These are phyloP conservation scores for Urophycis tenuis DNA, from an alignment of 2,797 vertebrate species.

Conservation along the genomic window DNA sequence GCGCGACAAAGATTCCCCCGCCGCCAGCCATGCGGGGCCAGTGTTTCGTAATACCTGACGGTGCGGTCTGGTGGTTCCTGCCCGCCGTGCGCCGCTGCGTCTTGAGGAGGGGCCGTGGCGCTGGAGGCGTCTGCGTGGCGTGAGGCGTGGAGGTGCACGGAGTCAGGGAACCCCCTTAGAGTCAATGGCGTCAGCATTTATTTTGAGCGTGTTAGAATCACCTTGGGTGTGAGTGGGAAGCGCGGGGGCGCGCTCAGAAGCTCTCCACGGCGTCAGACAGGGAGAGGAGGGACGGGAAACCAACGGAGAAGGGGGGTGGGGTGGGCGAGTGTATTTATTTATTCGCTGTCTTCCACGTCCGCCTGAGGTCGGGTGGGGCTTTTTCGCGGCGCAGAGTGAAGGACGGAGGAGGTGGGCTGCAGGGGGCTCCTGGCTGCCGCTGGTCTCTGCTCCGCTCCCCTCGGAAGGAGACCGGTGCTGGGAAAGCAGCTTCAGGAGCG, in stretches of 20 bases:
- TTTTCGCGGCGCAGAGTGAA: slow-evolving; percentile 42
- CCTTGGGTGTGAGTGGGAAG: slow-evolving; percentile 17
- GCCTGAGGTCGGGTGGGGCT: slow-evolving; percentile 38
- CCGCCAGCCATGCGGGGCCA: too few species aligned
- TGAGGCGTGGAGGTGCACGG: slow-evolving; percentile 17
- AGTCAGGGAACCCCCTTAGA: slow-evolving; percentile 1
- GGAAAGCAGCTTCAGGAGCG: slow-evolving; percentile 26
- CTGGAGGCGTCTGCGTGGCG: not conserved
- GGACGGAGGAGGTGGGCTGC: slow-evolving; percentile 42
- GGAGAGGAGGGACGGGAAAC: not conserved
- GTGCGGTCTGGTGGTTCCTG: not conserved
- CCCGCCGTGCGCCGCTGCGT: not conserved
- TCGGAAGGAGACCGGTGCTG: slow-evolving; percentile 40
- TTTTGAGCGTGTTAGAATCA: slow-evolving; percentile 14
- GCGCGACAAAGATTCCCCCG: too few species aligned
- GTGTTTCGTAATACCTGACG: not conserved
- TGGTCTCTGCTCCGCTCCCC: slow-evolving; percentile 25
- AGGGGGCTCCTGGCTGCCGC: slow-evolving; percentile 35
- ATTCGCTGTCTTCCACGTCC: slow-evolving; percentile 28
- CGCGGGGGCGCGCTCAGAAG: slow-evolving; percentile 17
- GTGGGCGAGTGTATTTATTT: too few species aligned
- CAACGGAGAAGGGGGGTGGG: not conserved
- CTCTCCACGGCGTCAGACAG: not conserved
- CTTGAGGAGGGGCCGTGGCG: not conserved
- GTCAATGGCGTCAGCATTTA: not conserved